Conservation (phyloP, 2,797 vertebrate species). For the Nothura maculosa region DNA sequence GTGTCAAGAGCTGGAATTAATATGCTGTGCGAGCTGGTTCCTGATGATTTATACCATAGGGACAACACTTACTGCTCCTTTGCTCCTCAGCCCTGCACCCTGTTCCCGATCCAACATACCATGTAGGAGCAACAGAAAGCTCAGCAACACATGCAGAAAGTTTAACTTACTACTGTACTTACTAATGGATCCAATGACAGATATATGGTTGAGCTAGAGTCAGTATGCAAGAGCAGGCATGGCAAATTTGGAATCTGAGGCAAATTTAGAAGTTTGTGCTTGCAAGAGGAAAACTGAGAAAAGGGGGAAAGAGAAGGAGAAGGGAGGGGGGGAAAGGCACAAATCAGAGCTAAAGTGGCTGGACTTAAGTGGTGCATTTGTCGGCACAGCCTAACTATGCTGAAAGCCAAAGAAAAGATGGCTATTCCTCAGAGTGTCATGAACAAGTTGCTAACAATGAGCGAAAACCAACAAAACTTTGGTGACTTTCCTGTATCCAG, state of each 20-base stretch:
- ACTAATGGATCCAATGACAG: slow-evolving; percentile 70
- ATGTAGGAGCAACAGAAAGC: slow-evolving; percentile 10
- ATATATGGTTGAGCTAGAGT: slow-evolving; percentile 30
- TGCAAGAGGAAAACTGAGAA: neutral
- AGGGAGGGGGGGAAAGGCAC: neutral
- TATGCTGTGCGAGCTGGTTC: slow-evolving; percentile 33
- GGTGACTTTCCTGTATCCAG: neutral
- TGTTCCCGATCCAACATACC: slow-evolving; percentile 6
- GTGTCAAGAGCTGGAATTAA: slow-evolving; percentile 36
- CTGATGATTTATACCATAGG: slow-evolving; percentile 29
- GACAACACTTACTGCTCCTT: slow-evolving; percentile 28
- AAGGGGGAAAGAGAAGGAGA: neutral
- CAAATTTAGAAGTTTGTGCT: slow-evolving; percentile 64
- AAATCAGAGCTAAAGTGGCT: slow-evolving; percentile 56
- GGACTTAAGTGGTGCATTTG: slow-evolving; percentile 34
- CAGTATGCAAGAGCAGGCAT: slow-evolving; percentile 53
- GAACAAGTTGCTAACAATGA: neutral
- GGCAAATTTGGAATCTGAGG: slow-evolving; percentile 70
- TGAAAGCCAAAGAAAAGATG: slow-evolving; percentile 10
- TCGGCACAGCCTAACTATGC: neutral
- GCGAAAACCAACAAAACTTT: neutral
- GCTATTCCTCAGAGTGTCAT: slow-evolving; percentile 9
- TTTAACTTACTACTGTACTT: slow-evolving; percentile 66
- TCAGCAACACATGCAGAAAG: slow-evolving; percentile 56
- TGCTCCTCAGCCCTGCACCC: slow-evolving; percentile 33